Conservation (phyloP, 2,797 vertebrate genomes). For the Sebastolobus alascanus region DNA sequence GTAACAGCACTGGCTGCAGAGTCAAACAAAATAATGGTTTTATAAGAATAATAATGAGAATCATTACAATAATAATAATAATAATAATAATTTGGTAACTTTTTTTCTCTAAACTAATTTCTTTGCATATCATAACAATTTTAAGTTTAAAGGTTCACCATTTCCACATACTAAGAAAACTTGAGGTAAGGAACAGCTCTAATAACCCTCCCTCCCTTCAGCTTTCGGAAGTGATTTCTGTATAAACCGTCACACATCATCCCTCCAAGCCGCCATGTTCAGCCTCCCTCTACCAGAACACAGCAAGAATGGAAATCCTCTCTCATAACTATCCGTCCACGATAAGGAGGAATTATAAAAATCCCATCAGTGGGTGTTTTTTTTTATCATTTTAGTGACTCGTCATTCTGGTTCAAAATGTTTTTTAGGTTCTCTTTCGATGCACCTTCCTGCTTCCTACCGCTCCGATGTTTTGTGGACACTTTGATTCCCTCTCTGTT, state of each 20-base stretch:
- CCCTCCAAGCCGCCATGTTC: conserved; percentile 45
- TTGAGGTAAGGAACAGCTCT: conserved; percentile 85
- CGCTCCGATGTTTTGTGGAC: conserved; percentile 28
- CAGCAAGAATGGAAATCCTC: conserved; percentile 55
- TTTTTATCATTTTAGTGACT: conserved; percentile 51
- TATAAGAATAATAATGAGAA: conserved; percentile 74
- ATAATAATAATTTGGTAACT: conserved; percentile 85
- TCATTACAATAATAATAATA: conserved; percentile 77
- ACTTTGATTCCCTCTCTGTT: conserved; percentile 47
- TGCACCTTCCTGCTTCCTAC: conserved; percentile 44
- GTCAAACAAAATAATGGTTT: conserved; percentile 74
- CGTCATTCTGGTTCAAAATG: conserved; percentile 55
- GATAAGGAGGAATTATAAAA: conserved; percentile 43
- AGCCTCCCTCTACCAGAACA: conserved; percentile 56
- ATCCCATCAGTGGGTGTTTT: conserved; percentile 44
- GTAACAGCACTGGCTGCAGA: conserved; percentile 64
- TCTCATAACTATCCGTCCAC: conserved; percentile 48
- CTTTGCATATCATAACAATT: conserved; percentile 88
- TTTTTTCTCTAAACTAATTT: conserved; percentile 86
- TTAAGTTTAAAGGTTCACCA: conserved; percentile 87
- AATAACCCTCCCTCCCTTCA: conserved; percentile 71
- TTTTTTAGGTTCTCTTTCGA: conserved; percentile 35
- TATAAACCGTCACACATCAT: conserved; percentile 58
- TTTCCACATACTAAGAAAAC: conserved; percentile 84
- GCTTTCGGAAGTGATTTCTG: conserved; percentile 65